Conservation (phyloP, 1,140 invertebrate species). For the Conus betulinus region DNA sequence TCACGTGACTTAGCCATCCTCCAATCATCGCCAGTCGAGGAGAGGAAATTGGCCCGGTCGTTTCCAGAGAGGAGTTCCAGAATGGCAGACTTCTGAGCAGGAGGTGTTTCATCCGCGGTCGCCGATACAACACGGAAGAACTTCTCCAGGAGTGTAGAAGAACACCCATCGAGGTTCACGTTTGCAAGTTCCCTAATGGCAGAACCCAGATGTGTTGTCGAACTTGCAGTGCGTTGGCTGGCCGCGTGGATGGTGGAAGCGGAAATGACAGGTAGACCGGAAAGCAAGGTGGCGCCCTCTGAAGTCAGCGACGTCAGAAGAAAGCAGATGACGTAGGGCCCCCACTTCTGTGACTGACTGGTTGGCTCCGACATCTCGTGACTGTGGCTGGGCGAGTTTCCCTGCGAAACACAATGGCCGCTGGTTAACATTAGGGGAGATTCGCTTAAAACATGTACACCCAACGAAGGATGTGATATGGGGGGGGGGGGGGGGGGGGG, state of each 20-base stretch:
- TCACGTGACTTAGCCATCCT: neutral
- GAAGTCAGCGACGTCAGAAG: constrained; percentile 1
- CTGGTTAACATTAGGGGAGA: too few species aligned
- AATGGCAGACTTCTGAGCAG: neutral
- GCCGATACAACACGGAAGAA: neutral
- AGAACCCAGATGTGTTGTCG: neutral
- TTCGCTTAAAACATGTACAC: too few species aligned
- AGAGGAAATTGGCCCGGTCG: neutral
- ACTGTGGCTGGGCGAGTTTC: neutral
- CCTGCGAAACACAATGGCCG: too few species aligned
- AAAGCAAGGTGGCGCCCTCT: neutral
- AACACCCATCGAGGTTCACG: neutral
- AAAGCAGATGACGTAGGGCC: neutral
- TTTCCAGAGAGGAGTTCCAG: neutral
- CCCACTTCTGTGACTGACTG: neutral
- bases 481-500: too few species aligned
- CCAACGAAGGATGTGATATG: too few species aligned
- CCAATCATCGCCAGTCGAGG: neutral
- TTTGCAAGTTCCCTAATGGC: neutral
- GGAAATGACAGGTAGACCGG: neutral
- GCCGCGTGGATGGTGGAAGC: neutral
- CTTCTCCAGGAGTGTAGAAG: neutral
- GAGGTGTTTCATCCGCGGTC: neutral
- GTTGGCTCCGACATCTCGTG: neutral
- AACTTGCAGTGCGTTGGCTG: neutral